A percentile compares a stretch with the other conserved stretches of the same genome.
phyloP scores from a whole-genome alignment of 1,140 invertebrate species.

The Plodia interpunctella region DNA sequence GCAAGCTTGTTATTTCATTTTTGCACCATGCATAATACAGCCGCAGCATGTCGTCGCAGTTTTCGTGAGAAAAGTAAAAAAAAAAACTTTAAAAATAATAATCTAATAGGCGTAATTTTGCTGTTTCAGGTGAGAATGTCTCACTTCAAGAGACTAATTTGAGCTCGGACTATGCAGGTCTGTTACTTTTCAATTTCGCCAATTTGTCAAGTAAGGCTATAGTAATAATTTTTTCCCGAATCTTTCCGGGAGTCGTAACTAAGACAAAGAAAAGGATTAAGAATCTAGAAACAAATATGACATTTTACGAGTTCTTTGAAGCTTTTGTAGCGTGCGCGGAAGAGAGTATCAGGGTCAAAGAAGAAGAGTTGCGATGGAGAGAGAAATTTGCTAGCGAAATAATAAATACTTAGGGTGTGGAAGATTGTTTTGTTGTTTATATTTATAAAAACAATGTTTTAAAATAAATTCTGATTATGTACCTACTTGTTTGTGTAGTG shows the following conservation, averaged over 20 bases:
- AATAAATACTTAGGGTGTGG: not conserved
- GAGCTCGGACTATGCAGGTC: slow-evolving; percentile 15
- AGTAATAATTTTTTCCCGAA: slow-evolving; percentile 48
- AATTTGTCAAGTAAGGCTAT: slow-evolving; percentile 52
- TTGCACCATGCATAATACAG: too few species aligned
- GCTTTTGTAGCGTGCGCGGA: slow-evolving; percentile 50
- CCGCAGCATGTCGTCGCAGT: too few species aligned
- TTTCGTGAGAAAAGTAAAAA: not conserved
- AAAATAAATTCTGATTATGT: too few species aligned
- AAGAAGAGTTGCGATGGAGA: slow-evolving; percentile 28
- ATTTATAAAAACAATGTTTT: too few species aligned
- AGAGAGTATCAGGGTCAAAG: slow-evolving; percentile 44
- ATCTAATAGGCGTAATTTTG: too few species aligned
- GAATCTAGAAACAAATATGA: slow-evolving; percentile 70
- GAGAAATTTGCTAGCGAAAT: slow-evolving; percentile 16
- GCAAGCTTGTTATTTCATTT: too few species aligned
- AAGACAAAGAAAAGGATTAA: slow-evolving; percentile 39
- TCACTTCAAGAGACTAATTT: slow-evolving; percentile 9
- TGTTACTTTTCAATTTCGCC: slow-evolving; percentile 52
- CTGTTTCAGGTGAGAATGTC: slow-evolving; percentile 32
- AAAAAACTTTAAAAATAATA: too few species aligned
- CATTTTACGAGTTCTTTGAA: slow-evolving; percentile 79
- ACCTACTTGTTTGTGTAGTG: too few species aligned
- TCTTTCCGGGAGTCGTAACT: slow-evolving; percentile 47
- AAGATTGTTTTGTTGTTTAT: too few species aligned